Evolutionary conservation across 2,113 vertebrate genomes (phyloP), one percentile per base, ranked within the genome.

Genomic region (Harpagus bidentatus): DNA sequence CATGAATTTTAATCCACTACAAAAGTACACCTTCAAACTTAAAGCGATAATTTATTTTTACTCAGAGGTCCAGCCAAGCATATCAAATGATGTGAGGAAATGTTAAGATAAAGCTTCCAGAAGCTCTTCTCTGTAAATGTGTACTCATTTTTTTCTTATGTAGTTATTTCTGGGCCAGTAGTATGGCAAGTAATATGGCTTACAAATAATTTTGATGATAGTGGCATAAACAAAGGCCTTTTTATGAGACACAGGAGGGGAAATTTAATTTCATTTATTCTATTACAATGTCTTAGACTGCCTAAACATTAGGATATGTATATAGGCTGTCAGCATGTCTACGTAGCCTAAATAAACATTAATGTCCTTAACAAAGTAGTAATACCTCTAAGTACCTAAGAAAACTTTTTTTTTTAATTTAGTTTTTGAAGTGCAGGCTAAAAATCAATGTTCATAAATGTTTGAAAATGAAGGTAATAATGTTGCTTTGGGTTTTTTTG

Each of bases 1-100:
- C 84, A 77, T 93, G 94, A 86, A 93, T 98, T 97, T 95, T 97
- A 97, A 97, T 97, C 94, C 25, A 25, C 81, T 52, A 86, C 72
- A 31, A 84, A 90, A 92, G 86, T 85, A 95, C 43, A 85, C 66
- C 76, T 97, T 80, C 81, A 92, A 73, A 71, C 92, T 93, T 84
- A 71, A 77, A 95, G 65, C 86, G 93, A 96, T 92, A 80, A 83
- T 95, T 95, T 93, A 69, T 96, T 92, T 82, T 95, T 82, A 90
- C 77, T 97, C 89, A 81, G 93, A 97, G 86, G 90, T 98, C 95
- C 85, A 95, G 82, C 83, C 93, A 88, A 48, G 90, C 90, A 92
- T 97, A 97, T 89, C 93, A 83, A 97, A 82, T 84, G 58, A 97
- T 89, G 86, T 13, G 4, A 48, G 65, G 88, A 91, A 95, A 77